phyloP scores from a whole-genome alignment of 2,888 invertebrate genomes.

The Chrysotoxum bicinctum region DNA sequence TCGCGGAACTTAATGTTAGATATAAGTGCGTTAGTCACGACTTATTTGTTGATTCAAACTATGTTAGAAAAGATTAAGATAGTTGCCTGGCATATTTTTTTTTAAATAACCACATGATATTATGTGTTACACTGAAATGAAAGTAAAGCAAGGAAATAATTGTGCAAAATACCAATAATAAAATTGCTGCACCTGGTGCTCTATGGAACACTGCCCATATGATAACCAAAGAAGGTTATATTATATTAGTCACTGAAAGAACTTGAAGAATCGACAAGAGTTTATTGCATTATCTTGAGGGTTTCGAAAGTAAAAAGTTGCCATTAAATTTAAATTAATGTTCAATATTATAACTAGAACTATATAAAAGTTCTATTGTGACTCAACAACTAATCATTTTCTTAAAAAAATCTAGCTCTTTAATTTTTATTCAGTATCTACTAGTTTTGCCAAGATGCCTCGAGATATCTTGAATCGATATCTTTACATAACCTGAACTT shows the following conservation, averaged over 20 bases:
- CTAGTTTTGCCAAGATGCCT: no score
- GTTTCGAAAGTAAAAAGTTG: not conserved
- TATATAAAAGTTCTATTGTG: no score
- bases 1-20: not conserved
- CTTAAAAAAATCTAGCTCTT: no score
- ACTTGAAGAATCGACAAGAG: not conserved
- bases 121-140: not conserved
- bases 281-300: not conserved
- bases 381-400: no score
- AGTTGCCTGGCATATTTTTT: not conserved
- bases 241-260: not conserved
- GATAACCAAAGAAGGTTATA: not conserved
- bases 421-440: no score
- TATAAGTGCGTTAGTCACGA: conserved; percentile 1
- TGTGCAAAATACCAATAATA: not conserved
- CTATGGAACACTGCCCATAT: not conserved
- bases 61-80: not conserved
- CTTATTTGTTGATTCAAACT: not conserved
- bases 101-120: not conserved
- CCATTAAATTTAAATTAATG: not conserved
- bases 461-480: no score
- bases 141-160: not conserved
- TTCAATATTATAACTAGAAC: no score
- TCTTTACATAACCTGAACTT: no score
- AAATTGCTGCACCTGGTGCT: not conserved